phyloP scores from a whole-genome alignment of 2,888 invertebrate species.

The Rhorus exstirpatorius region DNA sequence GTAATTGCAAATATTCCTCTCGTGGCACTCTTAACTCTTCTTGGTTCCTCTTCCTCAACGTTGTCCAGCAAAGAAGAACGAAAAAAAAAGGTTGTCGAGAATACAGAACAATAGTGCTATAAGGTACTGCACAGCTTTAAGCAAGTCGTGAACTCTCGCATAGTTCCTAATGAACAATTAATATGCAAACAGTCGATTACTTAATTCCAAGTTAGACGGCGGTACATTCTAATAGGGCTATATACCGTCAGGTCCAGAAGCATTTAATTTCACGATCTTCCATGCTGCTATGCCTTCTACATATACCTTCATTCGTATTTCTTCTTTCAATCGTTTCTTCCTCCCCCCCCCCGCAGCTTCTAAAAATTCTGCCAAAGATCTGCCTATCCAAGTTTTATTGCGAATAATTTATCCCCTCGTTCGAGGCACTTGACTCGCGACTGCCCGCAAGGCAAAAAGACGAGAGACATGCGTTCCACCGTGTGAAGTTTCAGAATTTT shows the following conservation, averaged over 20 bases:
- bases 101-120: conserved; percentile 11
- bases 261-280: conserved; percentile 51
- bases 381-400: not conserved
- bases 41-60: conserved; percentile 5
- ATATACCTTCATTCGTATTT: not conserved
- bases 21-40: not conserved
- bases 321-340: not conserved
- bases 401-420: not conserved
- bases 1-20: conserved; percentile 5
- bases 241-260: conserved; percentile 72
- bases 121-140: conserved; percentile 8
- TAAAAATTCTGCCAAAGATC: not conserved
- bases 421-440: too few species aligned
- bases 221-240: conserved; percentile 81
- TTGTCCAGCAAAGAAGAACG: conserved; percentile 10
- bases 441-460: too few species aligned
- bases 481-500: too few species aligned
- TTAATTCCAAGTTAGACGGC: conserved; percentile 82
- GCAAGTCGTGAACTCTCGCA: conserved; percentile 40
- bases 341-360: not conserved
- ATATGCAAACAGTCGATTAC: conserved; percentile 85
- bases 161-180: conserved; percentile 83
- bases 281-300: not conserved
- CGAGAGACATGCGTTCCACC: too few species aligned
- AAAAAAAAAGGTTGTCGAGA: conserved; percentile 10